phyloP scores from a whole-genome alignment of 2,113 vertebrate species.

The Lepisosteus osseus region DNA sequence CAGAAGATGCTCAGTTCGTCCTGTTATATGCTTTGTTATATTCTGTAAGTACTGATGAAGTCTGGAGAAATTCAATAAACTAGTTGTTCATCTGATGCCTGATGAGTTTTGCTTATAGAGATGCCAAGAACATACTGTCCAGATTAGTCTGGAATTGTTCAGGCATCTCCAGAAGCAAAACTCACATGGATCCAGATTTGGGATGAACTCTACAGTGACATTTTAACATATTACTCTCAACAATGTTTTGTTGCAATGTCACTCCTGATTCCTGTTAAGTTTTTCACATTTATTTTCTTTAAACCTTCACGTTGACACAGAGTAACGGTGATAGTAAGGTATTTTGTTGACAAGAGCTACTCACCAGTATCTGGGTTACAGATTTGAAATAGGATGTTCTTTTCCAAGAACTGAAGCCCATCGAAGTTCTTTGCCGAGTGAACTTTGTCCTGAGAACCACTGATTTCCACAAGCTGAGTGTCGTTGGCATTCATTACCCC shows the following conservation, averaged over 20 bases:
- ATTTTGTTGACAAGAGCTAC: slow-evolving; percentile 13
- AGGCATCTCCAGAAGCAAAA: no score
- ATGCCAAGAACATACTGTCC: no score
- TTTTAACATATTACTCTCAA: slow-evolving; percentile 7
- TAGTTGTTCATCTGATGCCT: no score
- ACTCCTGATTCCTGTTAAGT: background rate
- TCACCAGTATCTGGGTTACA: slow-evolving; percentile 65
- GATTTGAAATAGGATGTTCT: slow-evolving; percentile 62
- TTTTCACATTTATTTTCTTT: background rate
- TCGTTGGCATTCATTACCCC: slow-evolving; percentile 62
- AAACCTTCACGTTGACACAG: background rate
- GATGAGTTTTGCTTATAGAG: no score
- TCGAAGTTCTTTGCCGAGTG: slow-evolving; percentile 62
- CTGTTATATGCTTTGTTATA: no score
- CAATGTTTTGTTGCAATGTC: background rate
- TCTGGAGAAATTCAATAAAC: no score
- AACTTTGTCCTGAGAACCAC: slow-evolving; percentile 52
- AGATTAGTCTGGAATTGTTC: no score
- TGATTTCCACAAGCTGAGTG: slow-evolving; percentile 72
- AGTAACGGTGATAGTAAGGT: no score
- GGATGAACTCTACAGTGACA: background rate
- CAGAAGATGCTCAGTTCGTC: no score
- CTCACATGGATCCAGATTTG: background rate
- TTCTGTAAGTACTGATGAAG: no score
- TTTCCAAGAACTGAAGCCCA: slow-evolving; percentile 61